These are phyloP conservation scores for Brachymystax lenok DNA, from an alignment of 2,797 vertebrate genomes.

Conservation along the genomic window DNA sequence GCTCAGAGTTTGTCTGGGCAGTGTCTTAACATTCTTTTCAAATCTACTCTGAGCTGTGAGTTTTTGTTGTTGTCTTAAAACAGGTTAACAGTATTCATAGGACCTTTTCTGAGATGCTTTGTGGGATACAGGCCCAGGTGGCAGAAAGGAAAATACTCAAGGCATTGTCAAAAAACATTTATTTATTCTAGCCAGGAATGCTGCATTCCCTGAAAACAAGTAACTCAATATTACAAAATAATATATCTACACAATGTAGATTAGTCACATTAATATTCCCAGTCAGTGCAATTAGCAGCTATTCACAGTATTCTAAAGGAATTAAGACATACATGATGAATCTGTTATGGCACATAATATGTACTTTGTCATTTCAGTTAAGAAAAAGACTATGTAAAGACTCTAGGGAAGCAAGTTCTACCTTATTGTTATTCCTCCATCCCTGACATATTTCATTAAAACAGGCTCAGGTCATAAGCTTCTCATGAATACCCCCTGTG, in stretches of 20 bases:
- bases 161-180: conserved; percentile 36
- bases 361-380: conserved; percentile 14
- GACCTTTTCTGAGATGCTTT: too few relatives aligned
- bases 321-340: not conserved
- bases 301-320: conserved; percentile 43
- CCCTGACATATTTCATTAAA: conserved; percentile 3
- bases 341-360: conserved; percentile 22
- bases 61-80: too few relatives aligned
- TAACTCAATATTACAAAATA: conserved; percentile 26
- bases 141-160: not conserved
- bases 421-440: not conserved
- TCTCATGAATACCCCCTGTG: conserved; percentile 5
- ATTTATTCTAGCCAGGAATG: conserved; percentile 9
- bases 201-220: conserved; percentile 61
- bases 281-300: conserved; percentile 35
- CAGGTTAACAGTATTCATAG: too few relatives aligned
- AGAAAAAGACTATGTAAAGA: conserved; percentile 12
- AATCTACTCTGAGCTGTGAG: too few relatives aligned
- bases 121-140: not conserved
- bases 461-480: conserved; percentile 5
- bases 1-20: too few relatives aligned
- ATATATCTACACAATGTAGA: conserved; percentile 32
- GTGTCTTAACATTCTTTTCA: too few relatives aligned
- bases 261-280: conserved; percentile 29
- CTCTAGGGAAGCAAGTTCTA: not conserved